Evolutionary conservation across 2,113 vertebrate species (phyloP), one percentile per base, ranked within the genome.

Genomic region (Madoqua kirkii): DNA sequence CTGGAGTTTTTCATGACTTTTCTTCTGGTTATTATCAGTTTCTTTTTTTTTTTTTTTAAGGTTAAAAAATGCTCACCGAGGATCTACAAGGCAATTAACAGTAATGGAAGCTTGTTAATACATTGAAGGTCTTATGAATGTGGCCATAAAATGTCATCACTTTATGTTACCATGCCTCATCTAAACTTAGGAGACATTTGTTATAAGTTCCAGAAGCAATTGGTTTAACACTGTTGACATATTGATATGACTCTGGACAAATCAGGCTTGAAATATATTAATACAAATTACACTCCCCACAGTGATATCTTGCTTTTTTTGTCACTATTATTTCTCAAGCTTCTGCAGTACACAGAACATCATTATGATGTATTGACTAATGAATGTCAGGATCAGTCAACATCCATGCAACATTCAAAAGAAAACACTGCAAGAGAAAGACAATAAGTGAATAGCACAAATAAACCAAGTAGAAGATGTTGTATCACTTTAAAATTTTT

Each of bases 251-350:
- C 33, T 96, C 14, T 55, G 43, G 59, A 96, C 87, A 95, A 86
- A 96, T 96, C 48, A 93, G 15, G n/a, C 43, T 95, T 96, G 96
- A 93, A 92, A 91, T 83, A 94, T 48, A 85, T 90, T 82, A 95
- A 82, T 86, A 76, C 19, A 91, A 85, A 94, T 93, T 62, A 79
- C 25, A 87, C 89, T 93, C 67, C 29, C 64, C 50, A 96, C 7
- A 13, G 45, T 93, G 45, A 92, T 89, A 48, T 62, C 27, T 95
- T 92, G 40, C 31, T 96, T 95, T 29, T 94, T 96, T 83, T 83
- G 79, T 79, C 89, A 95, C 48, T 78, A 71, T 92, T 89, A 93
- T 93, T 95, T 96, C 54, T 86, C 62, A 95, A 50, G 84, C 7
- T n/a, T 97, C 31, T 43, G 88, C 19, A 71, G 43, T 14, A 6